Percentiles rank a stretch among this genome's conserved stretches.
These are phyloP conservation scores for Leucosticte australis DNA, from an alignment of 2,113 vertebrate genomes.

Conservation along the genomic window DNA sequence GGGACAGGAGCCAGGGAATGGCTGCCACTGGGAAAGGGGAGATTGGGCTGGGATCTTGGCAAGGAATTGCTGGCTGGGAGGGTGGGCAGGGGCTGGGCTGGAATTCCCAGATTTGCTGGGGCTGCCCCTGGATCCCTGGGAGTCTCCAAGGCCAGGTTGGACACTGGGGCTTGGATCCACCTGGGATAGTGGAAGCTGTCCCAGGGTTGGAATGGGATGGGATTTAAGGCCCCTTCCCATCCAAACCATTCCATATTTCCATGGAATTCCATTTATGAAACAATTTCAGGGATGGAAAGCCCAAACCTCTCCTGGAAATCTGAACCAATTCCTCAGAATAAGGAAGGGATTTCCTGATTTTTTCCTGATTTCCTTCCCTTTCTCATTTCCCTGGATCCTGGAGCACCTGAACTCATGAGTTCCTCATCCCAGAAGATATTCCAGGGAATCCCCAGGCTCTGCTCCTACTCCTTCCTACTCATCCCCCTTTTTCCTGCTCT, in stretches of 20 bases:
- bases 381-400: rapidly evolving
- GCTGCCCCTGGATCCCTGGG: background rate
- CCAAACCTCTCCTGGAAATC: background rate
- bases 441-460: background rate
- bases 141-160: too few species aligned
- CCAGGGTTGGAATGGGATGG: too few species aligned
- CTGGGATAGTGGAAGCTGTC: background rate
- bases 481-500: background rate
- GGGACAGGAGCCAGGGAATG: background rate
- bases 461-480: background rate
- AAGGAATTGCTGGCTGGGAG: background rate
- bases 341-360: background rate
- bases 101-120: background rate
- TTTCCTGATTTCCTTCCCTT: background rate
- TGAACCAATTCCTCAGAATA: too few species aligned
- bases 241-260: background rate
- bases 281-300: background rate
- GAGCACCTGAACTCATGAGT: rapidly evolving
- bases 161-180: background rate
- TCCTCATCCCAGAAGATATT: background rate
- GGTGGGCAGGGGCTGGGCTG: background rate
- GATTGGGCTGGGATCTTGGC: background rate
- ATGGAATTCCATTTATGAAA: background rate
- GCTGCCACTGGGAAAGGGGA: background rate
- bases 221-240: too few species aligned